Evolutionary conservation across 1,140 invertebrate species (phyloP), one percentile per base, ranked within the genome.

Genomic region (Lordiphosa clarofinis): DNA sequence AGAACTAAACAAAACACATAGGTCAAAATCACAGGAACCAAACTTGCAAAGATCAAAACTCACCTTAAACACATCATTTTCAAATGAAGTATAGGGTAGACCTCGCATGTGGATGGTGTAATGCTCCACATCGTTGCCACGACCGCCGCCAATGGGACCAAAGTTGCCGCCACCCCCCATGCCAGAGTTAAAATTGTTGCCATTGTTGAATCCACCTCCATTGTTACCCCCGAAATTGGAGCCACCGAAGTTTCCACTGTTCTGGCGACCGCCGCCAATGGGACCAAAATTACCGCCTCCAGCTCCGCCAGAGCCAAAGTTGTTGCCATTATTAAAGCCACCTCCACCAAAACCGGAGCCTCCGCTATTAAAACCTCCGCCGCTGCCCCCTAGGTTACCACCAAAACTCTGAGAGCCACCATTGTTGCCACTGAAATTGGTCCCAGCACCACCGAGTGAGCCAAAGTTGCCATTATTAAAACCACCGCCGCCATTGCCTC

Each of bases 61-160:
- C 21, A 89, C 88, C 63, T 87, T 88, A 21, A 74, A 87, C 11
- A 89, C 70, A 55, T 89, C 88, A 53, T 87, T 88, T 69, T 88
- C 88, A 9, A 82, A 88, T 4, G 86, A 87, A 49, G 74, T 82
- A 33, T 88, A 89, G 4, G 88, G 88, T 9, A 89, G 61, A 4
- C 88, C 88, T 3, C 88, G 72, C 81, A 89, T 84, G 31, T 88
- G 86, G 36, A 89, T 73, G 15, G 81, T 78, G 19, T 68, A 87
- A 33, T 87, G 71, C n/a, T 82, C 79, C 13, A 39, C 46, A 55
- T 89, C 87, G 40, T 67, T 62, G 10, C 71, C 57, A 8, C 78
- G 61, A 9, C 79, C 74, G 11, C 78, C 78, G 8, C 78, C 78
- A 19, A 84, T 73, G 10, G 79, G 68, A 3, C 79, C 74, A 13